phyloP scores from a whole-genome alignment of 1,140 invertebrate genomes.

The Agrypnia vestita region DNA sequence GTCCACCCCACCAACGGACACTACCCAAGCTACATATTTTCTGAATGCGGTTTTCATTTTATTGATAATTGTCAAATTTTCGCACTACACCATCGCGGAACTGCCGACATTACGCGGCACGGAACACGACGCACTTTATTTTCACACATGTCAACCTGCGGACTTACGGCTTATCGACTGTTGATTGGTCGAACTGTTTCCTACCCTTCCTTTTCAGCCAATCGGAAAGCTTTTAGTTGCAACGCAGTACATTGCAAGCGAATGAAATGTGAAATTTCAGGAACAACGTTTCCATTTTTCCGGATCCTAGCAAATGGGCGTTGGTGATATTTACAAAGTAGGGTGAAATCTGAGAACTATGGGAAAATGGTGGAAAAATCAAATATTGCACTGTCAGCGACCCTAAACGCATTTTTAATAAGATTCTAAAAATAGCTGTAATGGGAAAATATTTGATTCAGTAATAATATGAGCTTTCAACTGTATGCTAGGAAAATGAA shows the following conservation, averaged over 20 bases:
- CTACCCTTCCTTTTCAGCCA: constrained; percentile 22
- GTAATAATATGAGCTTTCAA: no score
- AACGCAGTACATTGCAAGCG: background rate
- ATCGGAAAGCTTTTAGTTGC: constrained; percentile 7
- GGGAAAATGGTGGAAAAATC: constrained; percentile 29
- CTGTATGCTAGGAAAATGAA: no score
- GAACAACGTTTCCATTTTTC: constrained; percentile 24
- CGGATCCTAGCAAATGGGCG: constrained; percentile 22
- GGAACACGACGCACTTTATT: constrained; percentile 16
- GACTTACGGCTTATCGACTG: background rate
- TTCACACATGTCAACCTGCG: constrained; percentile 17
- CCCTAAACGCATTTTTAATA: background rate
- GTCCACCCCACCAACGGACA: background rate
- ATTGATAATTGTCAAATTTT: constrained; percentile 32
- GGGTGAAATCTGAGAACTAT: background rate
- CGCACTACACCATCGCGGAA: background rate
- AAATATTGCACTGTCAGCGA: background rate
- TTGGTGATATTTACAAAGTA: constrained; percentile 20
- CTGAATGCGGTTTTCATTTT: background rate
- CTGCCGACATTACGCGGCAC: constrained; percentile 31
- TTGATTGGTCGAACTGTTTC: constrained; percentile 35
- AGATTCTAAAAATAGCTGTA: background rate
- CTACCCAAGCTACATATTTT: background rate
- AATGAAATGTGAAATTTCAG: constrained; percentile 1
- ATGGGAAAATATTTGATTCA: background rate